Evolutionary conservation across 1,140 invertebrate genomes (phyloP).

Genomic region (Caenorhabditis brenneri): DNA sequence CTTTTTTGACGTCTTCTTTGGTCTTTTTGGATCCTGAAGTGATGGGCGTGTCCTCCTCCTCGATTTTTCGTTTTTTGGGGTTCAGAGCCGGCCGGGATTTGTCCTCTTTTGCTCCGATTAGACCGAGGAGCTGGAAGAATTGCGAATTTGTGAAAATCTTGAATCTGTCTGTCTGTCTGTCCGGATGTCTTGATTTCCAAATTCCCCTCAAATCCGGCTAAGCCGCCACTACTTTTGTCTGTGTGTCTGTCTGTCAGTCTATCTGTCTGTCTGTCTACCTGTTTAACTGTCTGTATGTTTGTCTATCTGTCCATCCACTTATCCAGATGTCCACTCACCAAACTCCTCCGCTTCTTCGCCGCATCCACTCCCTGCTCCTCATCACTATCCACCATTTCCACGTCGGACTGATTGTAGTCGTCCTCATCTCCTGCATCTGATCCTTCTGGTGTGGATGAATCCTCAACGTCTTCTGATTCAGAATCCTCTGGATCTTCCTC

Average conservation of each 20-base stretch:
- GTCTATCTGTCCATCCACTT: too few relatives aligned
- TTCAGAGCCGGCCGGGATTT: background rate
- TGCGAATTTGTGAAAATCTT: background rate
- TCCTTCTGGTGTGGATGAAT: background rate
- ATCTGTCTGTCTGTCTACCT: too few relatives aligned
- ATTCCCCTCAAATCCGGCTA: too few relatives aligned
- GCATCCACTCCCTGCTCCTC: constrained; percentile 1
- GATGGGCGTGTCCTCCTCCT: background rate
- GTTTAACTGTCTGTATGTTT: too few relatives aligned
- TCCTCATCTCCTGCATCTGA: background rate
- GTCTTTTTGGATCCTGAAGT: background rate
- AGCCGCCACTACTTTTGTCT: too few relatives aligned
- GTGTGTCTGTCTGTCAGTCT: too few relatives aligned
- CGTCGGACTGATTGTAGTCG: background rate
- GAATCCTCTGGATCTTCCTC: background rate
- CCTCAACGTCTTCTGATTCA: background rate
- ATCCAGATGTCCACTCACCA: too few relatives aligned
- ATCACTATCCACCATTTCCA: constrained; percentile 12
- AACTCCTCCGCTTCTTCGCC: constrained; percentile 12
- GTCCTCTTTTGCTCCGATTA: constrained; percentile 8
- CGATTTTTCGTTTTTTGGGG: background rate
- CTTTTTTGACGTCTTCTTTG: background rate
- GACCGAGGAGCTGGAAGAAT: background rate
- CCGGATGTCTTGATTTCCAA: background rate
- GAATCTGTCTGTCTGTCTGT: background rate